A percentile compares a stretch with the other conserved stretches of the same genome.
These are phyloP conservation scores for Andrena dorsata DNA, from an alignment of 2,888 invertebrate genomes.

Conservation along the genomic window DNA sequence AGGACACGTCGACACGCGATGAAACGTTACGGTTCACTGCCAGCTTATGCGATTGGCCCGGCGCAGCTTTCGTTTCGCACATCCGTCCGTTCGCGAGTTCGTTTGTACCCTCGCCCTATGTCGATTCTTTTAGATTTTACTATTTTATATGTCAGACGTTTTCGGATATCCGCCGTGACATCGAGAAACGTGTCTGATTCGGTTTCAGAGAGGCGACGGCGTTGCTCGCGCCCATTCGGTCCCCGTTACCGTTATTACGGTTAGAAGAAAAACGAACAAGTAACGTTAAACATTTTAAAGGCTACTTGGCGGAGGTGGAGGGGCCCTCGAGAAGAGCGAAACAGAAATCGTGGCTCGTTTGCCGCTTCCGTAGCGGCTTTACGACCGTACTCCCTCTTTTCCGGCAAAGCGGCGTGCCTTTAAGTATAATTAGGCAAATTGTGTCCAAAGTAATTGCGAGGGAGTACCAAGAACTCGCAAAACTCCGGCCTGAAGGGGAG, in stretches of 20 bases:
- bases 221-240: background rate
- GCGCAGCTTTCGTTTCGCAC: constrained; percentile 14
- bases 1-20: constrained; percentile 39
- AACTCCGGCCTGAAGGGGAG: constrained; percentile 28
- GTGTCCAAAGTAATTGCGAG: constrained; percentile 46
- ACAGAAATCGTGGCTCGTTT: constrained; percentile 35
- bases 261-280: constrained; percentile 2
- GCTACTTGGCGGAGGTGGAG: constrained; percentile 12
- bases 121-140: background rate
- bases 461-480: constrained; percentile 29
- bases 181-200: background rate
- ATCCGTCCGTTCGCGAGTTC: background rate
- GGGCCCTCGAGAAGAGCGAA: constrained; percentile 13
- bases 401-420: constrained; percentile 15
- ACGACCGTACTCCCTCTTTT: background rate
- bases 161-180: background rate
- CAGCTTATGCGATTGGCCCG: constrained; percentile 32
- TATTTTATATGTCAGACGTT: background rate
- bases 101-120: background rate
- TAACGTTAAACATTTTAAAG: constrained; percentile 12
- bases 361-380: constrained; percentile 17
- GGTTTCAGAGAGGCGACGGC: background rate
- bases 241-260: background rate
- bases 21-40: constrained; percentile 45
- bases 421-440: constrained; percentile 61